These are phyloP conservation scores for Teinopalpus imperialis DNA, from an alignment of 2,888 invertebrate species.

Conservation along the genomic window DNA sequence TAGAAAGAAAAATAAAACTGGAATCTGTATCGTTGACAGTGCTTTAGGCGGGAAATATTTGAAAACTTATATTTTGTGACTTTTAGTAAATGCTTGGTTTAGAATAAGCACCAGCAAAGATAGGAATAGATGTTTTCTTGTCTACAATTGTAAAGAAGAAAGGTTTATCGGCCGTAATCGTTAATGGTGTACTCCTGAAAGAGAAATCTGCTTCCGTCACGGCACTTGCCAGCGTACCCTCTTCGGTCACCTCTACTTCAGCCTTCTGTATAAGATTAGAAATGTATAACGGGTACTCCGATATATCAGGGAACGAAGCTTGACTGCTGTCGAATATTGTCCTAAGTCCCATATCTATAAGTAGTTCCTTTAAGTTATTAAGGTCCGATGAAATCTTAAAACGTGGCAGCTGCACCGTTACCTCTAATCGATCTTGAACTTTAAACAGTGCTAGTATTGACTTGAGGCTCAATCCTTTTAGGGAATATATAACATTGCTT, in stretches of 20 bases:
- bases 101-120: conserved; percentile 67
- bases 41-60: background rate
- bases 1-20: too few species aligned
- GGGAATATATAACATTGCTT: conserved; percentile 64
- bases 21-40: too few species aligned
- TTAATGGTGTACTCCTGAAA: conserved; percentile 42
- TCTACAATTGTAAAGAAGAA: conserved; percentile 71
- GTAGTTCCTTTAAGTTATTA: conserved; percentile 65
- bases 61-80: too few species aligned
- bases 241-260: conserved; percentile 62
- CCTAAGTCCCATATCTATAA: conserved; percentile 62
- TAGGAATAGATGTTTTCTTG: conserved; percentile 44
- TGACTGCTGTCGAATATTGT: conserved; percentile 48
- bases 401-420: conserved; percentile 81
- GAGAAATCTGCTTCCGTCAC: conserved; percentile 42
- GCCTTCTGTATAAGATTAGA: conserved; percentile 67
- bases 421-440: conserved; percentile 53
- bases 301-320: conserved; percentile 52
- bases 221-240: conserved; percentile 55
- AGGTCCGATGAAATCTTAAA: conserved; percentile 80
- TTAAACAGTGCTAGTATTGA: conserved; percentile 68
- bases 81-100: conserved; percentile 54
- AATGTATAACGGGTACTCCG: conserved; percentile 47
- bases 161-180: conserved; percentile 54
- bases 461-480: conserved; percentile 67